Conservation (phyloP, 2,888 invertebrate species). For the Anarsia innoxiella region DNA sequence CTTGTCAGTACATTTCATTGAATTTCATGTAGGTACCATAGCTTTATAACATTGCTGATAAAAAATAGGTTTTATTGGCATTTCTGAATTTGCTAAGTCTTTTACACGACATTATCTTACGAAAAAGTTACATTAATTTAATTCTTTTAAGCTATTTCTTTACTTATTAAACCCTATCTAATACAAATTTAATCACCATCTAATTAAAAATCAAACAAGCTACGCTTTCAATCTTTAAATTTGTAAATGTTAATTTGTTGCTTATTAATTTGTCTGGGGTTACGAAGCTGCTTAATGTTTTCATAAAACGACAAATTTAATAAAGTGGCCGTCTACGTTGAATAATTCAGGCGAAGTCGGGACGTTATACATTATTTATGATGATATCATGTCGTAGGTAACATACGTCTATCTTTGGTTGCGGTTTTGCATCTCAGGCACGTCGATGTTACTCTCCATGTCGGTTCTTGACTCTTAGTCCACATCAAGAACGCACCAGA, state of each 20-base stretch:
- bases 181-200: conserved; percentile 1
- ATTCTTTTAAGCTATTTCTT: too few relatives aligned
- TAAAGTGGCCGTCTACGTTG: conserved; percentile 66
- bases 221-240: conserved; percentile 32
- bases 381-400: conserved; percentile 64
- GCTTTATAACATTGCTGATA: too few relatives aligned
- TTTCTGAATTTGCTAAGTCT: too few relatives aligned
- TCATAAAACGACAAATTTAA: conserved; percentile 68
- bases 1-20: too few relatives aligned
- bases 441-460: too few relatives aligned
- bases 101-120: too few relatives aligned
- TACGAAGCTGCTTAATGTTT: conserved; percentile 43
- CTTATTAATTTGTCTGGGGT: conserved; percentile 43
- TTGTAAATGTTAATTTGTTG: conserved; percentile 40
- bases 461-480: too few relatives aligned
- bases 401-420: conserved; percentile 56
- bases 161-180: too few relatives aligned
- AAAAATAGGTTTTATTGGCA: too few relatives aligned
- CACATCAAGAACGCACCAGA: too few relatives aligned
- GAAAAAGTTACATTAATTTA: too few relatives aligned
- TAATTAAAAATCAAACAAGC: conserved; percentile 5
- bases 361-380: conserved; percentile 69
- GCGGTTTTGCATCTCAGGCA: conserved; percentile 66
- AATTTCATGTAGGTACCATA: too few relatives aligned
- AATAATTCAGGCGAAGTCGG: conserved; percentile 62